Evolutionary conservation across 2,113 vertebrate genomes (phyloP).

Genomic region (Acrocephalus kingi): DNA sequence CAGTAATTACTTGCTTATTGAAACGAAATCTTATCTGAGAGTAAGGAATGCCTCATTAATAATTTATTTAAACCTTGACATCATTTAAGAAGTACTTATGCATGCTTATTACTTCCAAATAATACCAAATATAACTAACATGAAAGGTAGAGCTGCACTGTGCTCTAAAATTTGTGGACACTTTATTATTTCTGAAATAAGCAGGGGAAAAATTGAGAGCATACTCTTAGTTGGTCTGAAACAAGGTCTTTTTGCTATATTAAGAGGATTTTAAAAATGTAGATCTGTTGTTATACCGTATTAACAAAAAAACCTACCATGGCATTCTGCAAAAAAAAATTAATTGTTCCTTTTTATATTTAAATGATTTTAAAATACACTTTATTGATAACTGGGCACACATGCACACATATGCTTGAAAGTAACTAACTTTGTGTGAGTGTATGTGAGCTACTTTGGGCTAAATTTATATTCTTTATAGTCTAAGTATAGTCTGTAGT

Average conservation of each 20-base stretch:
- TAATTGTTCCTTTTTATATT: background rate
- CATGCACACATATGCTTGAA: background rate
- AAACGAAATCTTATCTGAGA: background rate
- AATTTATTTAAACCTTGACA: background rate
- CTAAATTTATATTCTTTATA: background rate
- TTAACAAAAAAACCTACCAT: background rate
- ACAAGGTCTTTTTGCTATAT: background rate
- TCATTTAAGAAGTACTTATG: background rate
- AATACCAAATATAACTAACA: background rate
- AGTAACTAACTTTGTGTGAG: background rate
- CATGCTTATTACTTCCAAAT: background rate
- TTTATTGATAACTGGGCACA: background rate
- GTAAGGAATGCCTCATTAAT: background rate
- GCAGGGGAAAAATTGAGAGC: background rate
- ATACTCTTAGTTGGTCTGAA: background rate
- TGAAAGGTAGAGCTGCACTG: background rate
- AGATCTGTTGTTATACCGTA: background rate
- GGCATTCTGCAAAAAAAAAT: background rate
- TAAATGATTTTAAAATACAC: background rate
- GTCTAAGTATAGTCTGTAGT: background rate
- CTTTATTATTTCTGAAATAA: background rate
- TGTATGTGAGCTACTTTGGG: background rate
- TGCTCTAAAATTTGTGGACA: background rate
- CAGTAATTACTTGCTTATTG: background rate
- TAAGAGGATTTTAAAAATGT: background rate